phyloP scores from a whole-genome alignment of 2,888 invertebrate species.

The Philereme transversata region DNA sequence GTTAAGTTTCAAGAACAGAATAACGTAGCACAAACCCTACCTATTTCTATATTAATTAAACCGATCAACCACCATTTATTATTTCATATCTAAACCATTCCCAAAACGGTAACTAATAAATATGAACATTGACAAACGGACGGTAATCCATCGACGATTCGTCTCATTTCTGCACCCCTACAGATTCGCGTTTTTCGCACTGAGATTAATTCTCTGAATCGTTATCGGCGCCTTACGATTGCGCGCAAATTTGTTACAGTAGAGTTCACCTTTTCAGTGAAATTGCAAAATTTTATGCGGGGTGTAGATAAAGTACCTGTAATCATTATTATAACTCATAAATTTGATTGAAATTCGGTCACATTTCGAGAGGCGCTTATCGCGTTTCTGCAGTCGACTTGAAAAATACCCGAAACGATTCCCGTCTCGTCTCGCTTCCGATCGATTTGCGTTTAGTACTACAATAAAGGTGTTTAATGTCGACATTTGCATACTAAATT shows the following conservation, averaged over 20 bases:
- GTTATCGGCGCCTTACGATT: conserved; percentile 81
- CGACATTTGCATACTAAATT: conserved; percentile 70
- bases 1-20: not conserved
- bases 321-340: conserved; percentile 83
- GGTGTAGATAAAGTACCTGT: conserved; percentile 78
- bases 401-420: conserved; percentile 76
- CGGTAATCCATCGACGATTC: conserved; percentile 57
- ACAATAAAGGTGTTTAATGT: conserved; percentile 74
- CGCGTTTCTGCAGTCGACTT: conserved; percentile 78
- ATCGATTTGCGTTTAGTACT: conserved; percentile 79
- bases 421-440: conserved; percentile 66
- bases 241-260: conserved; percentile 79
- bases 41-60: conserved; percentile 3
- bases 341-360: conserved; percentile 83
- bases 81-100: conserved; percentile 46
- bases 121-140: conserved; percentile 58
- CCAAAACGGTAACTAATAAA: conserved; percentile 52
- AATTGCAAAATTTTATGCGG: conserved; percentile 80
- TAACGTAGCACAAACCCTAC: not conserved
- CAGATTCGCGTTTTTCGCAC: conserved; percentile 64
- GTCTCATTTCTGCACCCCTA: conserved; percentile 56
- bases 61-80: conserved; percentile 32
- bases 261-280: conserved; percentile 81
- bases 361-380: conserved; percentile 79
- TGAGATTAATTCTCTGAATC: conserved; percentile 78